Percentiles rank a stretch among this genome's conserved stretches.
phyloP scores from a whole-genome alignment of 1,140 invertebrate genomes.

The Drosophila fuyamai region DNA sequence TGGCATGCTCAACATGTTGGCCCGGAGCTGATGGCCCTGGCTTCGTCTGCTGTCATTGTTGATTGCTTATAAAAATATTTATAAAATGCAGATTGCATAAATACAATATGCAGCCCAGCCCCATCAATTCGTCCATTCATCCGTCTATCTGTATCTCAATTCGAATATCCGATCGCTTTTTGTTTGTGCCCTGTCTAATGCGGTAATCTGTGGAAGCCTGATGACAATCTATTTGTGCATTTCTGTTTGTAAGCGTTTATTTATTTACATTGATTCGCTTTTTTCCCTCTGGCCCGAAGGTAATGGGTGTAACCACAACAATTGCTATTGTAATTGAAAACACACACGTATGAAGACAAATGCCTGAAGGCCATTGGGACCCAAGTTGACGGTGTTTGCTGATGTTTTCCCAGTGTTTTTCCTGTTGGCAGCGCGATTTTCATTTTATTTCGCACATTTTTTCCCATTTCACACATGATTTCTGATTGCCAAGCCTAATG shows the following conservation, averaged over 20 bases:
- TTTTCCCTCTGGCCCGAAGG: slow-evolving; percentile 29
- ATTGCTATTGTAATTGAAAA: slow-evolving; percentile 80
- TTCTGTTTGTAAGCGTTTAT: slow-evolving; percentile 69
- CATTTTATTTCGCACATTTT: slow-evolving; percentile 73
- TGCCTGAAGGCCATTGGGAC: slow-evolving; percentile 43
- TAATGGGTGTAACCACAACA: slow-evolving; percentile 69
- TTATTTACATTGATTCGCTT: slow-evolving; percentile 76
- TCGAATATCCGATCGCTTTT: background rate
- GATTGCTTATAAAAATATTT: slow-evolving; percentile 79
- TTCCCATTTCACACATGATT: slow-evolving; percentile 82
- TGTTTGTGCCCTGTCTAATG: slow-evolving; percentile 35
- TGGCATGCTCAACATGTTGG: slow-evolving; percentile 66
- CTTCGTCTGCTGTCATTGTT: slow-evolving; percentile 60
- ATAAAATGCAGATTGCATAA: slow-evolving; percentile 80
- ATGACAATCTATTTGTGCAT: slow-evolving; percentile 63
- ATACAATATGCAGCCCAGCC: slow-evolving; percentile 50
- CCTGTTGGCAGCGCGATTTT: slow-evolving; percentile 70
- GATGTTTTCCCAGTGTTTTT: slow-evolving; percentile 48
- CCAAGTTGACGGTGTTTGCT: slow-evolving; percentile 35
- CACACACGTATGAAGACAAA: slow-evolving; percentile 42
- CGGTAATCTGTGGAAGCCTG: slow-evolving; percentile 54
- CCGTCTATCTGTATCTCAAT: slow-evolving; percentile 10
- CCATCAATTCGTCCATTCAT: background rate
- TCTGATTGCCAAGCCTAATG: slow-evolving; percentile 83
- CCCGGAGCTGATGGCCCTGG: slow-evolving; percentile 31